phyloP scores from a whole-genome alignment of 2,888 invertebrate genomes.

The Euzetes globulus region DNA sequence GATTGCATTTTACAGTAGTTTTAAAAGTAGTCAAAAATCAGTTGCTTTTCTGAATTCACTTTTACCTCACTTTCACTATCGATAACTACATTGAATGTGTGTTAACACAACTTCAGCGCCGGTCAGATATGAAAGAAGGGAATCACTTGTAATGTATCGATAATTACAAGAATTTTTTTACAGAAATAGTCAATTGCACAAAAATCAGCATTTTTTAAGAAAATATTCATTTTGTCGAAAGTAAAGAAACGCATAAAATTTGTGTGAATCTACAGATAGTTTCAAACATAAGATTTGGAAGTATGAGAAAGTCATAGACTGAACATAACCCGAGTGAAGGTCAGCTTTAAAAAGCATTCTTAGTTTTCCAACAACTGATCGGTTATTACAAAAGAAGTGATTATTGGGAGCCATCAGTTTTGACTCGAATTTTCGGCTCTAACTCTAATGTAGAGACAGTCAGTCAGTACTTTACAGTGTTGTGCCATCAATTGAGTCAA shows the following conservation, averaged over 20 bases:
- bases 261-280: too few species aligned
- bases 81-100: background rate
- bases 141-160: background rate
- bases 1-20: background rate
- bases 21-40: background rate
- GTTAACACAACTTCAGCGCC: constrained; percentile 6
- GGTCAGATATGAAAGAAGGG: background rate
- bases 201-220: too few species aligned
- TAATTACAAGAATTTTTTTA: background rate
- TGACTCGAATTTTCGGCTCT: background rate
- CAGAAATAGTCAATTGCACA: background rate
- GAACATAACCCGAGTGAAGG: background rate
- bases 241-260: too few species aligned
- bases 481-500: constrained; percentile 24
- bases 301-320: background rate
- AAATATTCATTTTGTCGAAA: too few species aligned
- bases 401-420: constrained; percentile 19
- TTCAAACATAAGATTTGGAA: background rate
- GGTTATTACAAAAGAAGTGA: constrained; percentile 27
- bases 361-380: background rate
- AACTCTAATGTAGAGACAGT: background rate
- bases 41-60: background rate
- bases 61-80: constrained; percentile 18
- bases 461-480: constrained; percentile 16
- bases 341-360: constrained; percentile 16